Base-by-base conservation (phyloP, 2,797 vertebrate genomes). In the Selene dorsalis region DNA sequence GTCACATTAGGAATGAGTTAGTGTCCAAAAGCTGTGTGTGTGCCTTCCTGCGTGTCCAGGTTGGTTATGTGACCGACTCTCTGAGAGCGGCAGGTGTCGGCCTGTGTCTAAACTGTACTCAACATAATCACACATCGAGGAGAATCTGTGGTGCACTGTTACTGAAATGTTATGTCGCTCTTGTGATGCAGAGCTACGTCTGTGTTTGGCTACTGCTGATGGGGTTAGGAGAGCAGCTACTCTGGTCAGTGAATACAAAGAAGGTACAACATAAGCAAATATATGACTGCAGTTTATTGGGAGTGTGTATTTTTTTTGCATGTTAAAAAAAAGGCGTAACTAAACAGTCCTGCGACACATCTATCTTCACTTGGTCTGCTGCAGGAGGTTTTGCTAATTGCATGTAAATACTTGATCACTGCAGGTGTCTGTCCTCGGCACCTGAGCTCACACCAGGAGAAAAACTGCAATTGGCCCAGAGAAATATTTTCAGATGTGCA, bases 1-100 rank as follows among this genome's bases (percentile, higher is more conserved):
- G 82, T 89, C 83, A 85, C 84, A 77, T 87, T 75, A 78, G 82
- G 85, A 90, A 90, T 80, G 82, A 87, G 80, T 66, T 58, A 47
- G 35, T 52, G 67, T 50, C 71, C 18, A 73, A 69, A 60, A 52
- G 57, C 56, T 3, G 28, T 50, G 63, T 50, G 70, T 67, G 71
- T 30, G 72, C 69, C 66, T 70, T 32, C 18, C 77, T 62, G 45
- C 20, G 13, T 60, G 66, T 79, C 62, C 59, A 24, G 35, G 77
- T 67, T 56, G 30, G 77, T 67, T 58, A 35, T 10, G 48, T 2
- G 63, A 69, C 50, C 52, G 64, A 47, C 61, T 67, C 28, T 69
- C 9, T 58, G 47, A 9, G 35, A 88, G 84, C 82, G 84, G 77
- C 87, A 83, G 55, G 69, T 45, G 74, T 84, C 73, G 52, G 77